Base-by-base conservation (phyloP, 2,113 vertebrate genomes). In the Phodopus roborovskii region DNA sequence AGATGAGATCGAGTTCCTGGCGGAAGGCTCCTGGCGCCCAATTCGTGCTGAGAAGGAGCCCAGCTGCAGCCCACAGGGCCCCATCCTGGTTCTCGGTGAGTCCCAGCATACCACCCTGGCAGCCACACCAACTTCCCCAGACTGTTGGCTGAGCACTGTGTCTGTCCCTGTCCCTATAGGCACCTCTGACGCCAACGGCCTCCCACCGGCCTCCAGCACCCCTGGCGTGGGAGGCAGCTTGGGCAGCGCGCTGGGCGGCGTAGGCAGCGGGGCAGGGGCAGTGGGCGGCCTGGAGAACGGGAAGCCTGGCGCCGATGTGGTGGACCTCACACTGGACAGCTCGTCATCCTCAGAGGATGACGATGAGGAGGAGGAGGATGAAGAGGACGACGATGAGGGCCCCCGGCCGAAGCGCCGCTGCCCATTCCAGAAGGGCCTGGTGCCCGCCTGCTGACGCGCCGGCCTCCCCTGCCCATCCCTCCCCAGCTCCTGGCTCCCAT, bases 291-390 rank as follows among this genome's bases (percentile, higher is more conserved):
- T 42, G 0, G 99, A 99, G 98, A 99, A 99, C 0, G 99, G 99
- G 84, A 99, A 99, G 94, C 99, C 99, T 0, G 95, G 99, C 0
- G 99, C 99, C 0, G 99, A 99, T 0, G 99, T 99, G 42, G 99
- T 99, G 97, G 99, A 99, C 98, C 99, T 99, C 97, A 99, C 99
- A 98, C 99, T 99, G 98, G 99, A 99, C 98, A 99, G 99, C 98
- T 99, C 99, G 0, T 99, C 99, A 0, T 99, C 99, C 1, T 99
- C 98, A 3, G 98, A 99, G 68, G 99, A 99, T 6, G 98, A 99
- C 50, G 99, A 99, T 39, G 99, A 99, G 1, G 99, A 99, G n/a
- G 99, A 99, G 0, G 99, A 99, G 12, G 99, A 99, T 0, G 99
- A 99, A 91, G 99, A 99, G 0, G 99, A 99, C 20, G 99, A 99